Evolutionary conservation across 2,888 invertebrate species (phyloP).

Genomic region (Orthosia gothica): DNA sequence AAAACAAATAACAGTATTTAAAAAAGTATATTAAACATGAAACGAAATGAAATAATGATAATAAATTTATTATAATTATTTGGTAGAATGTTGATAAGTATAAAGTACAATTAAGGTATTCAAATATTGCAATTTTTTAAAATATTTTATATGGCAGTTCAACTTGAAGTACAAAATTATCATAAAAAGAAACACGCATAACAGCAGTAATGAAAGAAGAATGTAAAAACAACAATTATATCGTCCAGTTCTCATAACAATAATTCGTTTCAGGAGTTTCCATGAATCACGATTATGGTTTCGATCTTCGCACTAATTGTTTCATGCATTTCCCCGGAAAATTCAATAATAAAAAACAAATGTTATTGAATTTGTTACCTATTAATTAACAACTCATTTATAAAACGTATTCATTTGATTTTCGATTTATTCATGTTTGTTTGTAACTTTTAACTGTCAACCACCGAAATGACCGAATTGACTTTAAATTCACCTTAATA

Average conservation of each 20-base stretch:
- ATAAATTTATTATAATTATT: too few relatives aligned
- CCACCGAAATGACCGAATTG: not conserved
- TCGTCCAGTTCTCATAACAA: slow-evolving; percentile 7
- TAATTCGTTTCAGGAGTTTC: slow-evolving; percentile 17
- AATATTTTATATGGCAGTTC: too few relatives aligned
- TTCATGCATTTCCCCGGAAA: not conserved
- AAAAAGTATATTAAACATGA: not conserved
- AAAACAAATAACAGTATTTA: too few relatives aligned
- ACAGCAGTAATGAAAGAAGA: not conserved
- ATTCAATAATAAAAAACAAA: not conserved
- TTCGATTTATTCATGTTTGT: slow-evolving; percentile 8
- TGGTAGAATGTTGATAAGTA: too few relatives aligned
- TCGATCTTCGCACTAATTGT: slow-evolving; percentile 1
- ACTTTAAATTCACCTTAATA: slow-evolving; percentile 28
- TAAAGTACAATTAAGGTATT: too few relatives aligned
- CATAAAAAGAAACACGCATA: not conserved
- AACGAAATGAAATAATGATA: not conserved
- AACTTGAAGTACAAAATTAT: not conserved
- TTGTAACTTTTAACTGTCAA: slow-evolving; percentile 22
- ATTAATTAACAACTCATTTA: not conserved
- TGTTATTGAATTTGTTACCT: not conserved
- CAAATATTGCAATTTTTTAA: not conserved
- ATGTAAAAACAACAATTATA: slow-evolving; percentile 10
- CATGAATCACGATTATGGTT: not conserved
- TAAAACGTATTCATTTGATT: slow-evolving; percentile 7